A percentile compares a stretch with the other conserved stretches of the same genome.
Conservation (phyloP, 2,888 invertebrate genomes). For the Carabus problematicus region DNA sequence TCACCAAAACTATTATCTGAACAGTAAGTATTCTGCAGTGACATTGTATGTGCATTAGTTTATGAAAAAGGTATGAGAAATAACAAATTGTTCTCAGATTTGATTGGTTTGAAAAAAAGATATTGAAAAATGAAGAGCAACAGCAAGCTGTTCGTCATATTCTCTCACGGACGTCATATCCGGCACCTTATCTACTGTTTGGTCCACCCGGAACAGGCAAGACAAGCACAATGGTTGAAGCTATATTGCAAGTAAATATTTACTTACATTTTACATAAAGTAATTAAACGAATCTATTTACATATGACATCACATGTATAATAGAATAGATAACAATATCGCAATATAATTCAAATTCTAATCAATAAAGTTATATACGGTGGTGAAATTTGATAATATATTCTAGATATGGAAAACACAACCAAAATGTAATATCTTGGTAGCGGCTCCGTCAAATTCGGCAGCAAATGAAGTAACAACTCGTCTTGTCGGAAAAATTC, state of each 20-base stretch:
- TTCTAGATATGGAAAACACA: slow-evolving; percentile 52
- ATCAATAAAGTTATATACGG: not conserved
- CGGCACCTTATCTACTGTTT: slow-evolving; percentile 66
- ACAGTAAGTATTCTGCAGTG: slow-evolving; percentile 15
- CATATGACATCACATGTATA: no score
- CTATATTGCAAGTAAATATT: slow-evolving; percentile 66
- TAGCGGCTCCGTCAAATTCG: slow-evolving; percentile 72
- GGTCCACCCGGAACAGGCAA: slow-evolving; percentile 73
- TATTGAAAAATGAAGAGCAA: slow-evolving; percentile 61
- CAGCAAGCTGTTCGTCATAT: slow-evolving; percentile 62
- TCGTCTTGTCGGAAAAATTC: slow-evolving; percentile 56
- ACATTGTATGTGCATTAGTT: not conserved
- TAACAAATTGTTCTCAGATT: no score
- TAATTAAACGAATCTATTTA: not conserved
- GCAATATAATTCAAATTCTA: not conserved
- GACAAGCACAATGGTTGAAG: slow-evolving; percentile 75
- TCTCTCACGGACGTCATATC: slow-evolving; percentile 60
- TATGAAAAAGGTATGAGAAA: not conserved
- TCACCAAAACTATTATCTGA: not conserved
- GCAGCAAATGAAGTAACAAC: slow-evolving; percentile 71
- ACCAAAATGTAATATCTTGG: slow-evolving; percentile 61
- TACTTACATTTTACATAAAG: slow-evolving; percentile 43
- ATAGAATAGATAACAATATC: no score
- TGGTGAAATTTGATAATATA: slow-evolving; percentile 5
- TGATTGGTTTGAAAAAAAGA: slow-evolving; percentile 46